These are phyloP conservation scores for Nesidiocoris tenuis DNA, from an alignment of 2,888 invertebrate genomes.

Conservation along the genomic window DNA sequence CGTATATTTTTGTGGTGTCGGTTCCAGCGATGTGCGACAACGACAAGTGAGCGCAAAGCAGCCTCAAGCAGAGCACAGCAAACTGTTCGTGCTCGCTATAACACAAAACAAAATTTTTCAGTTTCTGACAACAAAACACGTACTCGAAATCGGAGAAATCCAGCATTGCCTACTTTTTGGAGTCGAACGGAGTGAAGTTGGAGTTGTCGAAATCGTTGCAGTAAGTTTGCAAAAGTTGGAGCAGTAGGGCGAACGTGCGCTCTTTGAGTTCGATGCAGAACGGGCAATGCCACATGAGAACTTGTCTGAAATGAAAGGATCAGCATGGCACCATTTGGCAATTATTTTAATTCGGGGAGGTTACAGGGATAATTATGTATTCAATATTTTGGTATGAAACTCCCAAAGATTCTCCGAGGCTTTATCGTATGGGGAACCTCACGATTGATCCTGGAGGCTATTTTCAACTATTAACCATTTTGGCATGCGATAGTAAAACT, in stretches of 20 bases:
- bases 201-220: conserved; percentile 58
- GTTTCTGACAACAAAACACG: too few species aligned
- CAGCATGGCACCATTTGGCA: too few species aligned
- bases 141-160: too few species aligned
- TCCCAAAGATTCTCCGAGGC: too few species aligned
- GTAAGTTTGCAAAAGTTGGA: conserved; percentile 61
- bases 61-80: conserved; percentile 60
- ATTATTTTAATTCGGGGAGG: too few species aligned
- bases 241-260: conserved; percentile 60
- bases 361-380: too few species aligned
- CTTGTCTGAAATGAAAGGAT: conserved; percentile 54
- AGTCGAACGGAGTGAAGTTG: conserved; percentile 58
- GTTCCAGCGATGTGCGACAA: conserved; percentile 60
- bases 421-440: too few species aligned
- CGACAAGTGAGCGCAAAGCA: conserved; percentile 62
- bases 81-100: conserved; percentile 61
- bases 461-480: too few species aligned
- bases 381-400: too few species aligned
- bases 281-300: conserved; percentile 61
- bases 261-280: conserved; percentile 65
- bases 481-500: too few species aligned
- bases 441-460: too few species aligned
- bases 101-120: too few species aligned
- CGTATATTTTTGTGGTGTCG: conserved; percentile 57
- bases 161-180: conserved; percentile 51